phyloP scores from a whole-genome alignment of 2,888 invertebrate species.

The Boloria selene region DNA sequence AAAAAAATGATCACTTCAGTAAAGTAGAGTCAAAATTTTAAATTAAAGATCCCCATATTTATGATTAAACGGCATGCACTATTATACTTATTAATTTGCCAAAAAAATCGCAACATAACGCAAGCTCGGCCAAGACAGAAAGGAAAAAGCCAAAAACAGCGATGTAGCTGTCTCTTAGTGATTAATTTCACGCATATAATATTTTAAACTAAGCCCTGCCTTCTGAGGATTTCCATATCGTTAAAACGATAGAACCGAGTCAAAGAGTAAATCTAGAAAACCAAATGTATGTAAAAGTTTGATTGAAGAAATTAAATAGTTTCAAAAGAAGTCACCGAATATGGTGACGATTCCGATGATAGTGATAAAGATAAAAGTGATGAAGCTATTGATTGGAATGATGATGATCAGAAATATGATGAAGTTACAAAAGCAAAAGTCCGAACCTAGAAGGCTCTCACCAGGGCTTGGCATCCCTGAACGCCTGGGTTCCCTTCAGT shows the following conservation, averaged over 20 bases:
- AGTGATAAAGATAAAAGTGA: slow-evolving; percentile 41
- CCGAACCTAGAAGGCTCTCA: slow-evolving; percentile 82
- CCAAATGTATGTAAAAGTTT: slow-evolving; percentile 44
- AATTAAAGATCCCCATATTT: slow-evolving; percentile 32
- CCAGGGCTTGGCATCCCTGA: slow-evolving; percentile 83
- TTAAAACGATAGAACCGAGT: slow-evolving; percentile 45
- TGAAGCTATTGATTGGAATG: slow-evolving; percentile 47
- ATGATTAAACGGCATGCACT: slow-evolving; percentile 62
- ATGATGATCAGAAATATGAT: slow-evolving; percentile 58
- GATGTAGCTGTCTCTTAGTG: slow-evolving; percentile 58
- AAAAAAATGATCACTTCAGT: slow-evolving; percentile 31
- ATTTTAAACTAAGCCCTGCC: slow-evolving; percentile 73
- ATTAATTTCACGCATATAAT: slow-evolving; percentile 50
- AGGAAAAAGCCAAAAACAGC: slow-evolving; percentile 69
- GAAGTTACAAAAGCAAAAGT: slow-evolving; percentile 76
- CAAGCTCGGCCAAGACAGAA: slow-evolving; percentile 76
- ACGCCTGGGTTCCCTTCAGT: slow-evolving; percentile 81
- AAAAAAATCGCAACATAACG: slow-evolving; percentile 67
- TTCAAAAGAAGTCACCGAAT: slow-evolving; percentile 41
- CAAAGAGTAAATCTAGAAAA: slow-evolving; percentile 43
- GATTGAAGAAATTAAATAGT: slow-evolving; percentile 44
- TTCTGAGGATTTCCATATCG: slow-evolving; percentile 71
- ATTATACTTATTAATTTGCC: slow-evolving; percentile 50
- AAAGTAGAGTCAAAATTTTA: slow-evolving; percentile 36
- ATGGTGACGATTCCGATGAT: slow-evolving; percentile 42